These are phyloP conservation scores for Heterochromis multidens DNA, from an alignment of 2,113 vertebrate genomes.

Conservation along the genomic window DNA sequence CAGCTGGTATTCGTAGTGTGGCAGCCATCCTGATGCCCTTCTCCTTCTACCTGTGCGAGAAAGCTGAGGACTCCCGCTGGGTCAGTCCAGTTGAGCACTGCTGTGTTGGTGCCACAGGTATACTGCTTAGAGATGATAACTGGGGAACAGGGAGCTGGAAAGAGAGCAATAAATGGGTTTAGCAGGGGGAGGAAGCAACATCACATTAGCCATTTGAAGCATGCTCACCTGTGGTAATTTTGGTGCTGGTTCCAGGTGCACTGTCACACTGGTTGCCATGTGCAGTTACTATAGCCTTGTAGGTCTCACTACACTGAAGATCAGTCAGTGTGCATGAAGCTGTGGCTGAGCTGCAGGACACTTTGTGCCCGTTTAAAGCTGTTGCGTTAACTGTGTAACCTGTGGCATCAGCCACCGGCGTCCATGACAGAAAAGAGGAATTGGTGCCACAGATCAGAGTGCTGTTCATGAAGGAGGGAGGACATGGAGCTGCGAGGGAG, in stretches of 20 bases:
- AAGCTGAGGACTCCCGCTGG: constrained; percentile 24
- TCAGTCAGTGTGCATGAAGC: constrained; percentile 39
- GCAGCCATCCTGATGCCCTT: constrained; percentile 30
- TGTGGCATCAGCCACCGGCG: constrained; percentile 12
- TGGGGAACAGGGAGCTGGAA: constrained; percentile 62
- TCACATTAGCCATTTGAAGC: background rate
- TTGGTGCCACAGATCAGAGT: constrained; percentile 49
- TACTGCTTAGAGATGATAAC: constrained; percentile 13
- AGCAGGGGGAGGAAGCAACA: background rate
- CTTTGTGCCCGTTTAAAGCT: constrained; percentile 12
- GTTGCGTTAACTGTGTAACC: constrained; percentile 48
- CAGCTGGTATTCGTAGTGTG: constrained; percentile 44
- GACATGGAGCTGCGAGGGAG: constrained; percentile 49
- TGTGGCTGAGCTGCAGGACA: constrained; percentile 38
- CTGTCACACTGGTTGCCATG: constrained; percentile 52
- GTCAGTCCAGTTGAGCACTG: constrained; percentile 39
- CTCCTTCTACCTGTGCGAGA: constrained; percentile 10
- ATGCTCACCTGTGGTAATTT: constrained; percentile 56
- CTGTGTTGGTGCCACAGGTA: constrained; percentile 27
- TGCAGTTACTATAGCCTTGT: constrained; percentile 48
- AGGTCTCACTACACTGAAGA: constrained; percentile 62
- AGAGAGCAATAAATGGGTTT: background rate
- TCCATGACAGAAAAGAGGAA: constrained; percentile 57
- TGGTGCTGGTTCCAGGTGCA: constrained; percentile 27
- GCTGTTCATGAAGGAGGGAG: constrained; percentile 41